Conservation (phyloP, 2,797 vertebrate genomes). For the Ctenopoma kingsleyae region DNA sequence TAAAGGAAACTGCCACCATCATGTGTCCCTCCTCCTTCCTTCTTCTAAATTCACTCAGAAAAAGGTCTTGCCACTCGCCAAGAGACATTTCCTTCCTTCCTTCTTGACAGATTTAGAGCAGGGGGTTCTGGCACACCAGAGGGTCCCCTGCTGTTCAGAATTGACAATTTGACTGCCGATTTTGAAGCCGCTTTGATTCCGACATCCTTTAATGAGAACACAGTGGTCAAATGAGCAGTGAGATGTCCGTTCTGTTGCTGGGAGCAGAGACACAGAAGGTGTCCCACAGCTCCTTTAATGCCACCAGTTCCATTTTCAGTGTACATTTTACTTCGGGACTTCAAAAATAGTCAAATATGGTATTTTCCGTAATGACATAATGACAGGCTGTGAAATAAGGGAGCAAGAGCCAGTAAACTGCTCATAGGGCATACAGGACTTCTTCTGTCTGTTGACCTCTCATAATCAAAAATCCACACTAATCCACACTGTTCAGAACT, state of each 20-base stretch:
- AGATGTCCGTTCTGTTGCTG: conserved; percentile 24
- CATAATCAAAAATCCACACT: too few relatives aligned
- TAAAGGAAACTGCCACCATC: conserved; percentile 13
- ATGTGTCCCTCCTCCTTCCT: background rate
- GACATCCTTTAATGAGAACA: conserved; percentile 53
- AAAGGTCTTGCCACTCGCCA: background rate
- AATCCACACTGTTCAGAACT: background rate
- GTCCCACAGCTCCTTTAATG: background rate
- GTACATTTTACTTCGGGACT: background rate
- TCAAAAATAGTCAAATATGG: background rate
- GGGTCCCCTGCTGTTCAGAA: conserved; percentile 34
- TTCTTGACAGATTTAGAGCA: conserved; percentile 53
- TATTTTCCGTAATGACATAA: conserved; percentile 3
- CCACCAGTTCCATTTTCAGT: background rate
- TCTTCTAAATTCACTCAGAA: background rate
- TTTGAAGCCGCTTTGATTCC: conserved; percentile 38
- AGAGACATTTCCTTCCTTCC: conserved; percentile 51
- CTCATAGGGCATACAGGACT: background rate
- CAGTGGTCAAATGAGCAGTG: conserved; percentile 34
- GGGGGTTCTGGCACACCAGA: conserved; percentile 35
- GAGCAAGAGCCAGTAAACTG: background rate
- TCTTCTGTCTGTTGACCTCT: background rate
- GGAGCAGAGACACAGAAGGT: background rate
- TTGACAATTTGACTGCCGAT: conserved; percentile 30
- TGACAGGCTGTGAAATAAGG: background rate